Base-by-base conservation (phyloP, 2,797 vertebrate genomes). In the Aldrovandia affinis region DNA sequence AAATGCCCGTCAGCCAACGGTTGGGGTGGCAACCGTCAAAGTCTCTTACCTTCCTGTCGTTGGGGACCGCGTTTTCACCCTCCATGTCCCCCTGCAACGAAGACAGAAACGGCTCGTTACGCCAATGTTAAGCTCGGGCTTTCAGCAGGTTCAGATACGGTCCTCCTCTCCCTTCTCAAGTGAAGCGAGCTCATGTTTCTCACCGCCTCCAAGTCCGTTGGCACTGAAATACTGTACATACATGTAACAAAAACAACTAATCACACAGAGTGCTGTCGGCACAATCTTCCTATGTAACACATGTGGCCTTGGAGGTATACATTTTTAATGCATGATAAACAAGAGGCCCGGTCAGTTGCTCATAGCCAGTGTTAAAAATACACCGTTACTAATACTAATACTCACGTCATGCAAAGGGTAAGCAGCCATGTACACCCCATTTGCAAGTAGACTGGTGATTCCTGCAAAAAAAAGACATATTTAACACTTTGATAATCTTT, bases 401-500 rank as follows among this genome's bases (percentile, higher is more conserved):
- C 98, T 98, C 93, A 99, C 98, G 63, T 99, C 98, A 83, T 99
- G 98, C 83, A 97, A 91, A 0, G 98, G 97, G 91, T 97, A 99
- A 0, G 96, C 97, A 18, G 96, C 94, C 0, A 94, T 96, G 90
- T 99, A 99, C 86, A 97, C 92, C 20, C 95, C 96, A 18, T 96
- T 97, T 90, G 96, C 98, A 84, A 99, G 94, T 75, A 99, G 95
- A 91, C 97, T 98, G 86, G 96, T 98, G 91, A 99, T 96, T 83
- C 98, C 98, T 99, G 94, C 57, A 88, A 90, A 92, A 61, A 84
- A 57, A 39, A 68, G 3, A 8, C n/a, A 36, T 4, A 52, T 78
- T 18, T 28, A 79, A 15, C 50, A 79, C 14, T 25, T 44, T 2
- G n/a, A 28, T 22, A n/a, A 8, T 9, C 61, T 33, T n/a, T n/a